A percentile compares a stretch with the other conserved stretches of the same genome.
Evolutionary conservation across 1,140 invertebrate genomes (phyloP).

Genomic region (Anastrepha ludens): DNA sequence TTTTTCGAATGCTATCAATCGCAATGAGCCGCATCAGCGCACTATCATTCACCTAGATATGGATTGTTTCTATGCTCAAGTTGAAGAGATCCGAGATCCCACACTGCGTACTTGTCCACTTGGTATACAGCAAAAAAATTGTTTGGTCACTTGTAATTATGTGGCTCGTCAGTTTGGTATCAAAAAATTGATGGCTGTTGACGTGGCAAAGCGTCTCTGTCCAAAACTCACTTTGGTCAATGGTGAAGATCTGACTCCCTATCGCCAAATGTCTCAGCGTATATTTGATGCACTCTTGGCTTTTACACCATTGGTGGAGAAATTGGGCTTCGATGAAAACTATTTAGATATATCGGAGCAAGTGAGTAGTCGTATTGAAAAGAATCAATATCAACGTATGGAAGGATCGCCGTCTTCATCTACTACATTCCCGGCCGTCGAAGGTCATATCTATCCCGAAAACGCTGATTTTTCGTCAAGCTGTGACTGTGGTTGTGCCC

Average conservation of each 20-base stretch:
- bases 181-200: constrained; percentile 83
- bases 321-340: constrained; percentile 87
- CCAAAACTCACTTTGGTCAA: constrained; percentile 82
- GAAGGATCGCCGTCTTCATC: neutral
- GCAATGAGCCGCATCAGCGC: constrained; percentile 70
- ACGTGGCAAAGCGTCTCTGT: constrained; percentile 81
- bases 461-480: constrained; percentile 74
- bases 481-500: constrained; percentile 83
- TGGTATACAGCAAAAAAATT: constrained; percentile 86
- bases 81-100: constrained; percentile 84
- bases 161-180: constrained; percentile 82
- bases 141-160: constrained; percentile 88
- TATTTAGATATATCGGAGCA: constrained; percentile 84
- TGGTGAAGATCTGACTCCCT: constrained; percentile 85
- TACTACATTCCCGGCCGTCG: constrained; percentile 65
- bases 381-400: constrained; percentile 18
- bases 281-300: constrained; percentile 81
- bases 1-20: constrained; percentile 67
- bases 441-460: constrained; percentile 78
- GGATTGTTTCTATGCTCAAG: constrained; percentile 89
- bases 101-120: constrained; percentile 79
- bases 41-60: constrained; percentile 85
- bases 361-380: constrained; percentile 75
- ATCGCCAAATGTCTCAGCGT: constrained; percentile 82
- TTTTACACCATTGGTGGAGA: constrained; percentile 83